Evolutionary conservation across 2,888 invertebrate species (phyloP).

Genomic region (Caradrina clavipalpis): DNA sequence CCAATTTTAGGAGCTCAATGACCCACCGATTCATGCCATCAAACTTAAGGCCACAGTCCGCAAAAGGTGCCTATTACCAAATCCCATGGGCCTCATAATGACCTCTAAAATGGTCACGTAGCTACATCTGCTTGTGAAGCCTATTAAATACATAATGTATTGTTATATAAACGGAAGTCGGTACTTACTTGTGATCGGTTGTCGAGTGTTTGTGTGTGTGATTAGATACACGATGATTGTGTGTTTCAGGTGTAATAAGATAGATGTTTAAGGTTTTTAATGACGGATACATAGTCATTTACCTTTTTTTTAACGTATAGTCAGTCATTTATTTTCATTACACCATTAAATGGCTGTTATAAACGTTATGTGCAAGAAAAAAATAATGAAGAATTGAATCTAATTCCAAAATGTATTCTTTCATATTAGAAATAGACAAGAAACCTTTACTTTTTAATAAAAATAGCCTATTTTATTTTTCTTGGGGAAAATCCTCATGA

Average conservation of each 20-base stretch:
- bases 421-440: too few relatives aligned
- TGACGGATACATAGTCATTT: too few relatives aligned
- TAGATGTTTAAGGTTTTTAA: neutral
- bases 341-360: too few relatives aligned
- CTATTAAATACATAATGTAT: neutral
- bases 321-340: too few relatives aligned
- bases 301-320: too few relatives aligned
- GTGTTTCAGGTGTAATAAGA: neutral
- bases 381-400: too few relatives aligned
- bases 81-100: neutral
- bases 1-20: neutral
- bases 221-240: neutral
- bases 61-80: neutral
- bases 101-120: neutral
- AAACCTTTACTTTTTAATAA: too few relatives aligned
- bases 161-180: constrained; percentile 6
- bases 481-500: too few relatives aligned
- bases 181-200: neutral
- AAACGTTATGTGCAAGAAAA: too few relatives aligned
- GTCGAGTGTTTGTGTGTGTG: neutral
- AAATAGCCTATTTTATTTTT: too few relatives aligned
- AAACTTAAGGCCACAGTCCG: neutral
- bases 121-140: neutral
- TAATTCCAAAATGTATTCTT: too few relatives aligned
- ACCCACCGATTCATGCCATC: too few relatives aligned